Evolutionary conservation across 1,140 invertebrate species (phyloP).

Genomic region (Orussus abietinus): DNA sequence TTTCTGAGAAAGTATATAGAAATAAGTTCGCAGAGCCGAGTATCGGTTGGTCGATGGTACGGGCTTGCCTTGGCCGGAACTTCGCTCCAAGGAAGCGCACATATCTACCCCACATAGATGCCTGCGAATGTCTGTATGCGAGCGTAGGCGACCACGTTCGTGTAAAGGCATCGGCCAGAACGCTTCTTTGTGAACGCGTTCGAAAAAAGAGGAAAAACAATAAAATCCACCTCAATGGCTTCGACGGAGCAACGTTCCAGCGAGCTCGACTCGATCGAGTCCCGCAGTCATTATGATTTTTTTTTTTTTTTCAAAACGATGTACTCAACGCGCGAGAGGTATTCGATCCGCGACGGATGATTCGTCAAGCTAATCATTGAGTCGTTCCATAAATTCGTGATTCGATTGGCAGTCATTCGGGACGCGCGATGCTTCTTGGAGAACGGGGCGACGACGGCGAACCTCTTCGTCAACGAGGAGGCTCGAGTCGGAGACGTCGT

Average conservation of each 20-base stretch:
- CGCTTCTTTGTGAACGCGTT: too few relatives aligned
- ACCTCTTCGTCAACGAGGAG: slow-evolving; percentile 86
- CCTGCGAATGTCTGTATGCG: slow-evolving; percentile 26
- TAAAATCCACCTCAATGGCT: too few relatives aligned
- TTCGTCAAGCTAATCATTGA: slow-evolving; percentile 1
- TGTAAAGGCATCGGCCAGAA: too few relatives aligned
- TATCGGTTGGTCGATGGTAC: slow-evolving; percentile 18
- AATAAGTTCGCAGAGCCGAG: slow-evolving; percentile 20
- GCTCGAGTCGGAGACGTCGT: slow-evolving; percentile 72
- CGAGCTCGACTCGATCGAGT: too few relatives aligned
- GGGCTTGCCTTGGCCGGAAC: slow-evolving; percentile 38
- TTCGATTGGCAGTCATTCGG: slow-evolving; percentile 50
- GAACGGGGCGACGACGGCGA: slow-evolving; percentile 84
- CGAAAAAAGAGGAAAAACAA: too few relatives aligned
- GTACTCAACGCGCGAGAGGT: too few relatives aligned
- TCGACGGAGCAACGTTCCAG: too few relatives aligned
- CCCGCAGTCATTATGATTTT: too few relatives aligned
- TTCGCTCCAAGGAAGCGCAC: slow-evolving; percentile 46
- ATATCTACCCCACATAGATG: slow-evolving; percentile 37
- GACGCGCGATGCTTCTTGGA: slow-evolving; percentile 85
- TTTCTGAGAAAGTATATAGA: slow-evolving; percentile 20
- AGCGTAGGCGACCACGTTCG: too few relatives aligned
- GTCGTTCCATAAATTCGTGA: neutral
- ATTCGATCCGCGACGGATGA: too few relatives aligned
- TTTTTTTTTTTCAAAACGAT: too few relatives aligned